These are phyloP conservation scores for Elymnias hypermnestra DNA, from an alignment of 1,140 invertebrate genomes.

Conservation along the genomic window DNA sequence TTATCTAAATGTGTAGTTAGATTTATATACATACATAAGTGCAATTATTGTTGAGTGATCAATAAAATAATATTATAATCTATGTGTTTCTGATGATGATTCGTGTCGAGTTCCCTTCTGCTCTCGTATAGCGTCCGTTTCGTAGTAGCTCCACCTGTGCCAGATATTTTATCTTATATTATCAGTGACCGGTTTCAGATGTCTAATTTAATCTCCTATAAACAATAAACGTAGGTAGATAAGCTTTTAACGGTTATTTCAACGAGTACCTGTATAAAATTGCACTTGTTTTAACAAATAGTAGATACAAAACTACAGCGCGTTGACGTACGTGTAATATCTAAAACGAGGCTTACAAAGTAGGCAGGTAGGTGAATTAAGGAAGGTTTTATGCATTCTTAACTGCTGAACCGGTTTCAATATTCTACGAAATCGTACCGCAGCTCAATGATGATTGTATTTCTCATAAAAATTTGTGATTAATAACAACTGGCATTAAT, in stretches of 20 bases:
- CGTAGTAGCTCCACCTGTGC: neutral
- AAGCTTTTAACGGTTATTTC: too few relatives aligned
- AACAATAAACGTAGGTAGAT: too few relatives aligned
- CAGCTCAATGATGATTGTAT: too few relatives aligned
- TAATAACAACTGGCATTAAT: too few relatives aligned
- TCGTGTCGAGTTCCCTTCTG: neutral
- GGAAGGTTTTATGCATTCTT: neutral
- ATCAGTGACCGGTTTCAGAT: too few relatives aligned
- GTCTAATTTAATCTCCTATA: too few relatives aligned
- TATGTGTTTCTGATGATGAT: neutral
- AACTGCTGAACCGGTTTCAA: neutral
- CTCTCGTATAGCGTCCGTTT: neutral
- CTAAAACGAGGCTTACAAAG: neutral
- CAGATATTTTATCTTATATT: neutral
- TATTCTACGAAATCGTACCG: neutral
- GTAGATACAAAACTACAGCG: too few relatives aligned
- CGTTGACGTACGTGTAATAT: neutral
- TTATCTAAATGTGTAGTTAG: constrained; percentile 64
- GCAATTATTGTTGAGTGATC: constrained; percentile 60
- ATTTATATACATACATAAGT: constrained; percentile 52
- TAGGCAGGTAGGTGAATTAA: neutral
- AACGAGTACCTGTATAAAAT: too few relatives aligned
- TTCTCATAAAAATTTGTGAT: too few relatives aligned
- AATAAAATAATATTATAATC: constrained; percentile 35
- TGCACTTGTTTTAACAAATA: too few relatives aligned